Evolutionary conservation across 2,113 vertebrate genomes (phyloP), one percentile per base, ranked within the genome.

Genomic region (Cariama cristata): DNA sequence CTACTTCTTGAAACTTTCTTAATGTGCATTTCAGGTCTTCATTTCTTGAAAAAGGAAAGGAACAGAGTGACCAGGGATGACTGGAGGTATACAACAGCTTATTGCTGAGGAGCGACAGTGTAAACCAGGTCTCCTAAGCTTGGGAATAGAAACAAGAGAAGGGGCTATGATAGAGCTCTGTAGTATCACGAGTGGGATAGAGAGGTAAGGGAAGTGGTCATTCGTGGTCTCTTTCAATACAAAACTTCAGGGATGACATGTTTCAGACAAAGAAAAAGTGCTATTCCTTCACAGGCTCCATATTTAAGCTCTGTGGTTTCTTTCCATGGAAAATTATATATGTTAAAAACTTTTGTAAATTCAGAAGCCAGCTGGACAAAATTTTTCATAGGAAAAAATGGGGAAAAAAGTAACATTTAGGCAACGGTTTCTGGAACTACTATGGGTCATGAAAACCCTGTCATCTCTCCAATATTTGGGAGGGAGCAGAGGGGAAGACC

Each of bases 401-500:
- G 26, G 12, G 3, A 9, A 24, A 35, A 40, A 76, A 20, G 6
- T 72, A 64, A 33, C 2, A 45, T 86, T 68, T 58, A 49, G 7
- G 42, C 13, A 82, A 35, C 8, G 44, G 16, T 15, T 88, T 55
- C 47, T 88, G 32, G 71, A 77, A 55, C 28, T 84, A 19, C 12
- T 56, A 4, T 7, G 12, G 11, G 27, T 73, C 47, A 49, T 80
- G 35, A 56, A 82, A 79, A 82, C 88, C n/a, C 10, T 49, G 12
- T 64, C 4, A 45, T 47, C 7, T n/a, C 38, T 63, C 45, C 23
- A n/a, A 1, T 35, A 58, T 49, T 14, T 81, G 32, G 14, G 28
- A 69, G n/a, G 20, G 42, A 44, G 10, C 1, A 1, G 2, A 1
- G 15, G 13, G 3, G 9, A 64, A 60, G 21, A 47, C 40, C 11